Conservation (phyloP, 2,888 invertebrate genomes). For the Patella depressa region DNA sequence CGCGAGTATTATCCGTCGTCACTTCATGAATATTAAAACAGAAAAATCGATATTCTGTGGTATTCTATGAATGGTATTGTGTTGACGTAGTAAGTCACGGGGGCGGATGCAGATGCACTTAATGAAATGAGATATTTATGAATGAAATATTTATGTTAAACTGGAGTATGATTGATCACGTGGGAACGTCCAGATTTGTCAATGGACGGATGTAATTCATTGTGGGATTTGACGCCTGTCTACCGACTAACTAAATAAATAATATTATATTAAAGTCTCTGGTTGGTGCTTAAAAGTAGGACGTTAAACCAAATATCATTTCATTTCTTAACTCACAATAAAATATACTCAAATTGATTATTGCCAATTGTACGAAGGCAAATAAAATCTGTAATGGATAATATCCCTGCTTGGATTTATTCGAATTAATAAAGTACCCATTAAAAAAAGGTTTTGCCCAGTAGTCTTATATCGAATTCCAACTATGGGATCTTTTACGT, state of each 20-base stretch:
- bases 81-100: neutral
- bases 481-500: too few species aligned
- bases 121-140: neutral
- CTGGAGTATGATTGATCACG: neutral
- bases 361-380: too few species aligned
- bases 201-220: neutral
- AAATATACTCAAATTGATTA: too few species aligned
- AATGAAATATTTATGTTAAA: conserved; percentile 4
- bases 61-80: neutral
- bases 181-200: neutral
- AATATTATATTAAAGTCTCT: neutral
- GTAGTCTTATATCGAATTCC: too few species aligned
- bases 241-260: too few species aligned
- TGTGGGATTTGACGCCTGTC: neutral
- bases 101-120: conserved; percentile 7
- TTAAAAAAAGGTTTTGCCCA: too few species aligned
- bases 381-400: too few species aligned
- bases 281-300: neutral
- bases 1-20: neutral
- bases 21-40: conserved; percentile 1
- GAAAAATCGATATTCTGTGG: neutral
- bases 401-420: too few species aligned
- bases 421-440: too few species aligned
- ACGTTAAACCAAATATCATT: too few species aligned
- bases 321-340: too few species aligned